Evolutionary conservation across 1,140 invertebrate genomes (phyloP).

Genomic region (Drosophila burlai): DNA sequence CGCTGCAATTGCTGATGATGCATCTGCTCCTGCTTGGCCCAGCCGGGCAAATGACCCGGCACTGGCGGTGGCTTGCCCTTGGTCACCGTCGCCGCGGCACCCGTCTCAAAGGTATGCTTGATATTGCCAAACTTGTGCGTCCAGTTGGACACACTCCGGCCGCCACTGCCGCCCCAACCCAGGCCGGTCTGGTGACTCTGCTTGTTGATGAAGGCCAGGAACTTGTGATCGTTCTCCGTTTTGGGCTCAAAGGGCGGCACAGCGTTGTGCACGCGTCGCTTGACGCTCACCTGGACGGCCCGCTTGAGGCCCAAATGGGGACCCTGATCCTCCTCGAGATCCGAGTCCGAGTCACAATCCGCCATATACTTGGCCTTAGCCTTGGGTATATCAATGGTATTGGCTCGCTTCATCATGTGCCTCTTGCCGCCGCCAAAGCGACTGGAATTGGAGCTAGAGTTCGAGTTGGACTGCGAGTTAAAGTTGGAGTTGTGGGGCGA

Average conservation of each 20-base stretch:
- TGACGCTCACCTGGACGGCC: slow-evolving; percentile 87
- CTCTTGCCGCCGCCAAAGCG: slow-evolving; percentile 89
- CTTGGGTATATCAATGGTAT: slow-evolving; percentile 94
- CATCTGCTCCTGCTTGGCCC: slow-evolving; percentile 85
- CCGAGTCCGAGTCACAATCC: slow-evolving; percentile 77
- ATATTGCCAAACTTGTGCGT: slow-evolving; percentile 93
- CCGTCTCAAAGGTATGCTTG: slow-evolving; percentile 92
- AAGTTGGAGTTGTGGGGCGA: slow-evolving; percentile 15
- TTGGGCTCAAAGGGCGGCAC: slow-evolving; percentile 91
- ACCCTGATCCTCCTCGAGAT: slow-evolving; percentile 76
- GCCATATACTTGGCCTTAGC: slow-evolving; percentile 77
- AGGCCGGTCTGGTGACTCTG: slow-evolving; percentile 87
- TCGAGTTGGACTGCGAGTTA: slow-evolving; percentile 21
- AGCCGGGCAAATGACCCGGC: slow-evolving; percentile 74
- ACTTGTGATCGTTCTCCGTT: slow-evolving; percentile 94
- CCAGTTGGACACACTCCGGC: slow-evolving; percentile 87
- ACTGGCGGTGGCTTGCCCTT: slow-evolving; percentile 72
- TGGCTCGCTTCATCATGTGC: slow-evolving; percentile 93
- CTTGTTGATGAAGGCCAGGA: slow-evolving; percentile 92
- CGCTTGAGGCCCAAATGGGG: slow-evolving; percentile 86
- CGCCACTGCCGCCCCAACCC: slow-evolving; percentile 79
- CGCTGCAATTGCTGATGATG: slow-evolving; percentile 48
- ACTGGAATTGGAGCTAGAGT: slow-evolving; percentile 28
- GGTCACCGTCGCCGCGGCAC: slow-evolving; percentile 61
- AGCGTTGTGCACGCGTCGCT: slow-evolving; percentile 77